Conservation (phyloP, 1,140 invertebrate species). For the Apis dorsata region DNA sequence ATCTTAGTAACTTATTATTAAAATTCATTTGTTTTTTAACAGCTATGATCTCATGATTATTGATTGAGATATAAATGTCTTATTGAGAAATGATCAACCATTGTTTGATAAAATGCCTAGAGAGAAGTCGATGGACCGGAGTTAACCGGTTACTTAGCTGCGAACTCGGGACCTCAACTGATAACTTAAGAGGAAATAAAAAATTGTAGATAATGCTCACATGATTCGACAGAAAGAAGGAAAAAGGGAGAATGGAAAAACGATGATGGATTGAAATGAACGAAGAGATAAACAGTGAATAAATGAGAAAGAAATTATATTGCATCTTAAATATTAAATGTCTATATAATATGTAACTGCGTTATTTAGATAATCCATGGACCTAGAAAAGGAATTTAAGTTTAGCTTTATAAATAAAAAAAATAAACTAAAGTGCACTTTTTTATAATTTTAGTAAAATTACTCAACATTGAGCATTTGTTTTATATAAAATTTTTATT, state of each 20-base stretch:
- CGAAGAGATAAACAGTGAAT: not conserved
- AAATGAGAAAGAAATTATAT: not conserved
- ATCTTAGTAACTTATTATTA: too few relatives aligned
- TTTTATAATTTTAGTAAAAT: too few relatives aligned
- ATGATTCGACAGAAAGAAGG: conserved; percentile 45
- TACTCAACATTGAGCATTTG: too few relatives aligned
- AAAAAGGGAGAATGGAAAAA: not conserved
- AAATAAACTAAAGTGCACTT: too few relatives aligned
- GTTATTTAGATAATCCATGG: too few relatives aligned
- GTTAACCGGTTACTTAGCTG: conserved; percentile 53
- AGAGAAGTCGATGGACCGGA: conserved; percentile 22
- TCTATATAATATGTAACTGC: too few relatives aligned
- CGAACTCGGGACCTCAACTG: conserved; percentile 58
- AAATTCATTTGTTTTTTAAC: not conserved
- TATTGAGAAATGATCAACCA: not conserved
- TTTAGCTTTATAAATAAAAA: too few relatives aligned
- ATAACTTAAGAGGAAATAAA: conserved; percentile 23
- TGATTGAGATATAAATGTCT: not conserved
- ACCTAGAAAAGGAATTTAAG: too few relatives aligned
- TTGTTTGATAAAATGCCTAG: not conserved
- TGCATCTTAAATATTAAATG: too few relatives aligned
- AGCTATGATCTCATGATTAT: not conserved
- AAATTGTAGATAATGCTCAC: conserved; percentile 50
- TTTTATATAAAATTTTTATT: too few relatives aligned
- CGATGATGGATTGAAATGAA: not conserved